Evolutionary conservation across 2,797 vertebrate genomes (phyloP), one percentile per base, ranked within the genome.

Genomic region (Melanotaenia boesemani): DNA sequence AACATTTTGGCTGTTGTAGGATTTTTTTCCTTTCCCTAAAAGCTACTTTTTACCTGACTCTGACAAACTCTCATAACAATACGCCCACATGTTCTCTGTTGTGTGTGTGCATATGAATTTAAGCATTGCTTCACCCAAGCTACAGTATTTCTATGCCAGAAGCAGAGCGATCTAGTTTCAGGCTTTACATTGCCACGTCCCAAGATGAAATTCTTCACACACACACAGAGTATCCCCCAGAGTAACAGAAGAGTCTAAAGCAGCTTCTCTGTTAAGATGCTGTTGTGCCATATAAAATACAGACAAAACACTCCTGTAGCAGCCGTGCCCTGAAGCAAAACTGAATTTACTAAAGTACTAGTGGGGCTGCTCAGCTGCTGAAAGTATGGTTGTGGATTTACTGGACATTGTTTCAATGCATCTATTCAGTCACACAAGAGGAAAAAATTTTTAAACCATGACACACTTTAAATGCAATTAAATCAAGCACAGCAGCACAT

Each of bases 391-490:
- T 54, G 41, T 15, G 77, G 44, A 83, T 72, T 83, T 80, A 70
- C 69, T 70, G 62, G 74, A 63, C 76, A 67, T n/a, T 13, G 54
- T 73, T 74, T 63, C 73, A 78, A 77, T 6, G 44, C 69, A 55
- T 80, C 61, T 28, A n/a, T 83, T 83, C 68, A 70, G 63, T 57
- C 73, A 48, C 81, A 82, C 68, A 64, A 56, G 54, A 77, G 32
- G 60, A 61, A 54, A 58, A 80, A 60, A 20, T 41, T 13, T 10
- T 22, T 58, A 69, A 76, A 68, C 71, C 71, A 46, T 28, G 30
- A 62, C 44, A 48, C 6, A 22, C 55, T 59, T 84, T 81, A 72
- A 81, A 76, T 80, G 60, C 52, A 71, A 50, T 62, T 56, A 20
- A 71, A 67, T 76, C 24, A 71, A 41, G 54, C 30, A 57, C 28